A percentile compares a stretch with the other conserved stretches of the same genome.
These are phyloP conservation scores for Ernsta delagoae DNA, from an alignment of 2,888 invertebrate genomes.

Conservation along the genomic window DNA sequence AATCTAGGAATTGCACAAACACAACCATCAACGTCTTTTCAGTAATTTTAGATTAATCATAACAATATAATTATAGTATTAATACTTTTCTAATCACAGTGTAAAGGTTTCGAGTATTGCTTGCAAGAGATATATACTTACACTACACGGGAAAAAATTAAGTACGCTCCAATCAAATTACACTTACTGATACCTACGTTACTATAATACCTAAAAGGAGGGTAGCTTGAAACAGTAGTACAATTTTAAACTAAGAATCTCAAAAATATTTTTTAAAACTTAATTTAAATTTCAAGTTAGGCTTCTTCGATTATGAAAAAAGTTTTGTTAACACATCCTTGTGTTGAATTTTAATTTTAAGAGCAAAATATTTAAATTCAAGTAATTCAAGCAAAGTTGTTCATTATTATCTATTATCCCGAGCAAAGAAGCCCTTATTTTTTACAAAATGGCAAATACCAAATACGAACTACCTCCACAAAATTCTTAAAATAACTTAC, in stretches of 20 bases:
- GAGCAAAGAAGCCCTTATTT: constrained; percentile 32
- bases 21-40: constrained; percentile 80
- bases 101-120: constrained; percentile 68
- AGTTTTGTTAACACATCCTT: too few relatives aligned
- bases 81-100: constrained; percentile 77
- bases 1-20: constrained; percentile 81
- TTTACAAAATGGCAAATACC: constrained; percentile 16
- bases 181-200: constrained; percentile 21
- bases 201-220: constrained; percentile 17
- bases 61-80: constrained; percentile 43
- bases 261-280: constrained; percentile 15
- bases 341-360: too few relatives aligned
- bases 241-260: constrained; percentile 19
- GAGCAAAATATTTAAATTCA: too few relatives aligned
- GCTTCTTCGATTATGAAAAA: constrained; percentile 15
- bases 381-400: too few relatives aligned
- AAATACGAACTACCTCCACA: constrained; percentile 27
- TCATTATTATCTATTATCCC: neutral
- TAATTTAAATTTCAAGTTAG: constrained; percentile 22
- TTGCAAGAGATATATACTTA: constrained; percentile 57
- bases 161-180: constrained; percentile 29
- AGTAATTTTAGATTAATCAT: constrained; percentile 46
- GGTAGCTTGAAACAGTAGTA: constrained; percentile 15
- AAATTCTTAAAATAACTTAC: constrained; percentile 28
- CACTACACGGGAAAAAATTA: constrained; percentile 40